A percentile compares a stretch with the other conserved stretches of the same genome.
phyloP scores from a whole-genome alignment of 2,797 vertebrate species.

The Sebastes kiyomatsui region DNA sequence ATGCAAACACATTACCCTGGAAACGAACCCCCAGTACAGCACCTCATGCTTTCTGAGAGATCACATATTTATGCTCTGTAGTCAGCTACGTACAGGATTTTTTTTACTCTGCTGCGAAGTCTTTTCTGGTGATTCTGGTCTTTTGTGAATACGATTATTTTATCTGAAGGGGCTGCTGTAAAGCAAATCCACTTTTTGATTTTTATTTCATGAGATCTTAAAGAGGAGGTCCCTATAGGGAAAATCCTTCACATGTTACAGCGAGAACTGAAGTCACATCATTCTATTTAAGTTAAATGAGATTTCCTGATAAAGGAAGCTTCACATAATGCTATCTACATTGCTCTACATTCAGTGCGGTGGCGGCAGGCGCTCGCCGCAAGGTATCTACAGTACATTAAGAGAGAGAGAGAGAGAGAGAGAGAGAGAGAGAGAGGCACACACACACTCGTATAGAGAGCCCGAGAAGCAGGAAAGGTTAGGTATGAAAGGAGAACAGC shows the following conservation, averaged over 20 bases:
- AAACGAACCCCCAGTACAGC: not conserved
- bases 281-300: not conserved
- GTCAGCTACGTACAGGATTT: not conserved
- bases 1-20: constrained; percentile 20
- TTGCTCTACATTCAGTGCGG: not conserved
- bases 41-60: constrained; percentile 1
- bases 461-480: constrained; percentile 42
- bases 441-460: not conserved
- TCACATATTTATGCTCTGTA: constrained; percentile 12
- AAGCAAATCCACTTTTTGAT: not conserved
- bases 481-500: constrained; percentile 40
- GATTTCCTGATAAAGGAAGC: not conserved
- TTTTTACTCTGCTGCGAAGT: not conserved
- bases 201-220: not conserved
- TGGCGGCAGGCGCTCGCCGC: constrained; percentile 1
- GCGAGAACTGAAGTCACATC: not conserved
- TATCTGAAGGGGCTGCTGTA: not conserved
- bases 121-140: not conserved
- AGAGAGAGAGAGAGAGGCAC: not conserved
- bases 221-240: not conserved
- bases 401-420: not conserved
- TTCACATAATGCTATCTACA: not conserved
- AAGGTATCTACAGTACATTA: constrained; percentile 13
- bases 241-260: not conserved
- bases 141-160: not conserved